phyloP scores from a whole-genome alignment of 2,113 vertebrate genomes.

The Origma solitaria region DNA sequence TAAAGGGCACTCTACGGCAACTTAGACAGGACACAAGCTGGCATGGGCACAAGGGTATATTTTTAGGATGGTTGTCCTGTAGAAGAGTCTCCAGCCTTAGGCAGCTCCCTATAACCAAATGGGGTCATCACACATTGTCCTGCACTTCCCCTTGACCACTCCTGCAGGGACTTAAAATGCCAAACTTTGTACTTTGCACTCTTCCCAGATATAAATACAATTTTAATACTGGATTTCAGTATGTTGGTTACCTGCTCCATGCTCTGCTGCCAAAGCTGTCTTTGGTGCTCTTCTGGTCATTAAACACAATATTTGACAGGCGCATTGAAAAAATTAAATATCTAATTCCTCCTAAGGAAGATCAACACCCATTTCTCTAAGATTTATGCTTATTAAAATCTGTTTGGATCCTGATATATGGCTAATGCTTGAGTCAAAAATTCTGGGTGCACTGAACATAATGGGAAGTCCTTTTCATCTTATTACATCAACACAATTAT shows the following conservation, averaged over 20 bases:
- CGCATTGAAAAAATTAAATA: not conserved
- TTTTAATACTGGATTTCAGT: not conserved
- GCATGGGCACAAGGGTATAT: fast-evolving
- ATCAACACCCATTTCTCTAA: not conserved
- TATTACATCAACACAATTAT: not conserved
- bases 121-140: not conserved
- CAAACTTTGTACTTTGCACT: not conserved
- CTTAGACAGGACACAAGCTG: not conserved
- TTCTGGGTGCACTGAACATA: not conserved
- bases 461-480: not conserved
- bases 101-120: not conserved
- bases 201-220: not conserved
- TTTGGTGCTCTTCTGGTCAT: not conserved
- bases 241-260: not conserved
- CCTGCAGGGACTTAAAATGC: not conserved
- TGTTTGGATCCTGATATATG: not conserved
- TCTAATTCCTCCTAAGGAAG: not conserved
- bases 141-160: not conserved
- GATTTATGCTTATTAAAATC: not conserved
- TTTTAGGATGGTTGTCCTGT: not conserved
- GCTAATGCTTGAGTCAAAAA: not conserved
- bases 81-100: not conserved
- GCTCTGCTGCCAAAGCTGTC: not conserved
- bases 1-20: too few species aligned
- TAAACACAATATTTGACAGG: not conserved